These are phyloP conservation scores for Acrossocheilus fasciatus DNA, from an alignment of 2,797 vertebrate species.

Conservation along the genomic window DNA sequence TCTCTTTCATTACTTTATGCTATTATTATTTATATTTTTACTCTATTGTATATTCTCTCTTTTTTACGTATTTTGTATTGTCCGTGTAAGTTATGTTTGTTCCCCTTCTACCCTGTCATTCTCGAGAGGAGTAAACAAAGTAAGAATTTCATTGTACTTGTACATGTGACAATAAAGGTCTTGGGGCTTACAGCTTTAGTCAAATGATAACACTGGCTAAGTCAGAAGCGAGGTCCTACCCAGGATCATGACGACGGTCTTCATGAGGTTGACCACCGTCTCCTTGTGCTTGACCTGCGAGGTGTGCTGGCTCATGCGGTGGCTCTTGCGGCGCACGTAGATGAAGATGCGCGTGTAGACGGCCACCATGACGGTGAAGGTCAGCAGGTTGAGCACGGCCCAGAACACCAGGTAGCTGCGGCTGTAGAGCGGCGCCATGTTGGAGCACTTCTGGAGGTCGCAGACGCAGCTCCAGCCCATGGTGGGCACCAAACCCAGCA, in stretches of 20 bases:
- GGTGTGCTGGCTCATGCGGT: slow-evolving; percentile 89
- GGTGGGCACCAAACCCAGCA: slow-evolving; percentile 89
- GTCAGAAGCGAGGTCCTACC: slow-evolving; percentile 69
- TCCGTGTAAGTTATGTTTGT: no score
- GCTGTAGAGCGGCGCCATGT: slow-evolving; percentile 93
- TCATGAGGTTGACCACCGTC: slow-evolving; percentile 91
- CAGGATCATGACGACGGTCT: slow-evolving; percentile 92
- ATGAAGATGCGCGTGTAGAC: slow-evolving; percentile 91
- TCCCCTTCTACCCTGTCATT: no score
- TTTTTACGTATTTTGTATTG: no score
- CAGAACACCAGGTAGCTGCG: slow-evolving; percentile 92
- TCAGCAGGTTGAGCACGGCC: slow-evolving; percentile 89
- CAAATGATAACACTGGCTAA: no score
- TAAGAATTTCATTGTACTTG: no score
- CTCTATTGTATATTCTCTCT: no score
- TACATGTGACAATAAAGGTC: no score
- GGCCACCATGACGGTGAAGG: slow-evolving; percentile 88
- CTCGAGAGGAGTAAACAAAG: no score
- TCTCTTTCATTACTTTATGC: no score
- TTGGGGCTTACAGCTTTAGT: no score
- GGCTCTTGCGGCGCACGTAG: slow-evolving; percentile 87
- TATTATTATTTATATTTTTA: no score
- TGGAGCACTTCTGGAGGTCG: slow-evolving; percentile 80
- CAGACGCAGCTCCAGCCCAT: slow-evolving; percentile 95
- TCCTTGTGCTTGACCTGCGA: slow-evolving; percentile 83